These are phyloP conservation scores for Python bivittatus DNA, from an alignment of 2,113 vertebrate species.

Conservation along the genomic window DNA sequence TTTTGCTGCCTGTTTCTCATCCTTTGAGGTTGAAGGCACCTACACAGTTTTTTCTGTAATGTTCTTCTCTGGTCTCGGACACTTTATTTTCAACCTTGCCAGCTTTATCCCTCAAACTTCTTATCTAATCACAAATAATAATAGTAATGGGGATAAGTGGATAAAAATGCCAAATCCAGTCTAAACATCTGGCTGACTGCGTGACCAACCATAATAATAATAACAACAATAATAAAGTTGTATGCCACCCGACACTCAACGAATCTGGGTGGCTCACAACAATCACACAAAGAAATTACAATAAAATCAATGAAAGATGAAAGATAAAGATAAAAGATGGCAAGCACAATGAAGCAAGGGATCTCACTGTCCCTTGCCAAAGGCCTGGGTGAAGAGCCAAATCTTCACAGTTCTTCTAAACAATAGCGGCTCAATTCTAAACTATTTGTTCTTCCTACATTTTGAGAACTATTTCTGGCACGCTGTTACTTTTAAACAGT, in stretches of 20 bases:
- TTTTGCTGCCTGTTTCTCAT: not conserved
- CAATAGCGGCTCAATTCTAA: not conserved
- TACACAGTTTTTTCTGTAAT: not conserved
- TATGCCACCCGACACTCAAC: too few species aligned
- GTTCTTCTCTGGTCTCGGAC: not conserved
- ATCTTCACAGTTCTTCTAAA: not conserved
- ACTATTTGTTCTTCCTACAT: constrained; percentile 39
- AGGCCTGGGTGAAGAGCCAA: not conserved
- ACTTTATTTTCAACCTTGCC: not conserved
- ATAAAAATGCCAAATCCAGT: too few species aligned
- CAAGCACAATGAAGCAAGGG: not conserved
- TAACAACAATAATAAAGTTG: too few species aligned
- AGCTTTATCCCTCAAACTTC: not conserved
- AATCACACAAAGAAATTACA: not conserved
- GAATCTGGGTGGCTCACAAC: too few species aligned
- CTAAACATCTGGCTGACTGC: too few species aligned
- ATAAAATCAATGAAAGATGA: not conserved
- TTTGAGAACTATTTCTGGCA: constrained; percentile 58
- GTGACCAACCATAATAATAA: too few species aligned
- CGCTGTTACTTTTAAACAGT: constrained; percentile 52
- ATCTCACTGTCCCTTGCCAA: not conserved
- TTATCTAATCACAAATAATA: not conserved
- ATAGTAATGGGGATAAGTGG: too few species aligned
- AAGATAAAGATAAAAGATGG: not conserved
- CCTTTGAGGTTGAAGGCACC: not conserved